phyloP scores from a whole-genome alignment of 2,797 vertebrate genomes.

The Netta rufina region DNA sequence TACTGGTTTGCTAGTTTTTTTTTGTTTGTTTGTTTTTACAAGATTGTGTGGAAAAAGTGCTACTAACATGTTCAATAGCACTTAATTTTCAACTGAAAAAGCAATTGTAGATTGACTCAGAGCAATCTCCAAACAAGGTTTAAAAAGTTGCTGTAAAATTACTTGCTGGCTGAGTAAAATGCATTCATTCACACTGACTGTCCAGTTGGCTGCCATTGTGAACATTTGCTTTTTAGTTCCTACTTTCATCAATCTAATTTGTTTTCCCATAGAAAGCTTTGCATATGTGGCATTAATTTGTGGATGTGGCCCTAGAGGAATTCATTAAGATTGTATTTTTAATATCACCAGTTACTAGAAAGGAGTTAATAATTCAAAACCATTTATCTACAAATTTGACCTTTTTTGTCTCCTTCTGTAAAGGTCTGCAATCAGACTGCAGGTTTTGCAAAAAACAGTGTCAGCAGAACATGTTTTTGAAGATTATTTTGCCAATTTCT shows the following conservation, averaged over 20 bases:
- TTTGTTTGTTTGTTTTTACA: background rate
- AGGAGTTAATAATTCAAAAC: background rate
- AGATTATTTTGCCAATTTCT: constrained; percentile 15
- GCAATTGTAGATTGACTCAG: background rate
- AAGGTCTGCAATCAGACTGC: background rate
- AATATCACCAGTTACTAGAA: background rate
- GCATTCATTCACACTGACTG: background rate
- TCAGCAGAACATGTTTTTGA: background rate
- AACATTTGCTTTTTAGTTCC: background rate
- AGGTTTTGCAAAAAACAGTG: background rate
- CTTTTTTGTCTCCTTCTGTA: background rate
- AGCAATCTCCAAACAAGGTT: background rate
- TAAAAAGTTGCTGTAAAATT: background rate
- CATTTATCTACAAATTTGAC: background rate
- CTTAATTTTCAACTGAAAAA: constrained; percentile 1
- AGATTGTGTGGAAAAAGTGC: background rate
- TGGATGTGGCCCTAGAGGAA: background rate
- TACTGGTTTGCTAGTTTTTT: background rate
- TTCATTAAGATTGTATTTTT: background rate
- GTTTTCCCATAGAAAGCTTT: background rate
- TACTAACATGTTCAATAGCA: background rate
- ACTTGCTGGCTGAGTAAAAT: background rate
- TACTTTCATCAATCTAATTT: background rate
- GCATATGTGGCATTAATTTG: background rate
- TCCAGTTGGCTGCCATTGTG: background rate